Conservation (phyloP, 1,140 invertebrate species). For the Tetragonula clypearis region DNA sequence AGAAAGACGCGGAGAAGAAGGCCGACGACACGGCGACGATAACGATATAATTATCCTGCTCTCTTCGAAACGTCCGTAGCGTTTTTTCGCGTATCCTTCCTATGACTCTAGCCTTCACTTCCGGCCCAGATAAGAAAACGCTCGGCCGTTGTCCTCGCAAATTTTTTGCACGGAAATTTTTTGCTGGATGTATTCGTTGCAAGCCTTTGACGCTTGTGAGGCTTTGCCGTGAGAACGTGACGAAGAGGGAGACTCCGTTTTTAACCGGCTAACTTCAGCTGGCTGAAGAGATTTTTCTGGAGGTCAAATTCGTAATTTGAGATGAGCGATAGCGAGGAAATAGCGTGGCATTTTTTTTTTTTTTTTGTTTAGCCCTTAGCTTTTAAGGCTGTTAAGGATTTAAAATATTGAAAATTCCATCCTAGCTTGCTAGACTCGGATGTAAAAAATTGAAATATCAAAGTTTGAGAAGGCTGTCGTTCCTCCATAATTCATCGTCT, state of each 20-base stretch:
- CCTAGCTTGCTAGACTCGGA: too few species aligned
- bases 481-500: neutral
- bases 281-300: neutral
- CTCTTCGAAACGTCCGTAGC: neutral
- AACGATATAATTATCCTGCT: slow-evolving; percentile 44
- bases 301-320: neutral
- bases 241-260: neutral
- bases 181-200: neutral
- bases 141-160: neutral
- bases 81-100: neutral
- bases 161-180: neutral
- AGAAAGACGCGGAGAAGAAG: neutral
- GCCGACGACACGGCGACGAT: slow-evolving; percentile 6
- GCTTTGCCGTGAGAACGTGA: neutral
- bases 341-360: too few species aligned
- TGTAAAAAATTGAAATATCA: too few species aligned
- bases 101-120: neutral
- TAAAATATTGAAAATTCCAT: too few species aligned
- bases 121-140: slow-evolving; percentile 1
- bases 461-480: neutral
- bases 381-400: too few species aligned
- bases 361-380: too few species aligned
- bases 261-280: too few species aligned
- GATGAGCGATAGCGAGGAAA: too few species aligned
- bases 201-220: neutral